phyloP scores from a whole-genome alignment of 2,113 vertebrate genomes.

The Romanogobio albipinnatus region DNA sequence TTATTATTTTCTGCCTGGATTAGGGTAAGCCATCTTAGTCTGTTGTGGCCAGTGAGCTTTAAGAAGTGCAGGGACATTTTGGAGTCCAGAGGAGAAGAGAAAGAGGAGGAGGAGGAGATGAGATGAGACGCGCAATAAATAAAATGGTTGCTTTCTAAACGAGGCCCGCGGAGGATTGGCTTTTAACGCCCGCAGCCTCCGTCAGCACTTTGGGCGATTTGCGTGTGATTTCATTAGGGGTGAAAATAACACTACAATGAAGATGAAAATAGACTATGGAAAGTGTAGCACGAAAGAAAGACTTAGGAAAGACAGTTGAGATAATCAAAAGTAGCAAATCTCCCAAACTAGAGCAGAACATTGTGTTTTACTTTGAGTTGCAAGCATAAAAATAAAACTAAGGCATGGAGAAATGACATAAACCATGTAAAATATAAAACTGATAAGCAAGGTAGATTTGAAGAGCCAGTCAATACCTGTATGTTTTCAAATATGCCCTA shows the following conservation, averaged over 20 bases:
- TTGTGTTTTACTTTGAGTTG: slow-evolving; percentile 24
- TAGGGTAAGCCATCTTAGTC: slow-evolving; percentile 69
- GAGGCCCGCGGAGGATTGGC: slow-evolving; percentile 77
- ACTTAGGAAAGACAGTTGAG: slow-evolving; percentile 36
- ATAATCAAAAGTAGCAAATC: slow-evolving; percentile 44
- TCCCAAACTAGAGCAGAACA: slow-evolving; percentile 35
- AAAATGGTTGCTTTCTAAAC: slow-evolving; percentile 73
- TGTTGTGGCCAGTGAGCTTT: slow-evolving; percentile 57
- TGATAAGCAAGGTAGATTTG: slow-evolving; percentile 7
- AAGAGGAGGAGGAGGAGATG: slow-evolving; percentile 11
- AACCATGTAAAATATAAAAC: slow-evolving; percentile 11
- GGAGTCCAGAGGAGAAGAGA: slow-evolving; percentile 45
- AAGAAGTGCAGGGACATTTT: slow-evolving; percentile 56
- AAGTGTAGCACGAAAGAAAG: slow-evolving; percentile 59
- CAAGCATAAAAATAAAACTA: slow-evolving; percentile 3
- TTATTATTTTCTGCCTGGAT: slow-evolving; percentile 57
- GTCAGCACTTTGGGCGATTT: slow-evolving; percentile 82
- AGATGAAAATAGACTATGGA: slow-evolving; percentile 71
- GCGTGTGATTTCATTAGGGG: slow-evolving; percentile 77
- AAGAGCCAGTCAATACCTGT: background rate
- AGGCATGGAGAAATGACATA: background rate
- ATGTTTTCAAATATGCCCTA: background rate
- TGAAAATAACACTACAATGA: slow-evolving; percentile 73
- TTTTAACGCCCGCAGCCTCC: slow-evolving; percentile 71
- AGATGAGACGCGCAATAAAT: slow-evolving; percentile 68